phyloP scores from a whole-genome alignment of 2,888 invertebrate species.

The Polyommatus icarus region DNA sequence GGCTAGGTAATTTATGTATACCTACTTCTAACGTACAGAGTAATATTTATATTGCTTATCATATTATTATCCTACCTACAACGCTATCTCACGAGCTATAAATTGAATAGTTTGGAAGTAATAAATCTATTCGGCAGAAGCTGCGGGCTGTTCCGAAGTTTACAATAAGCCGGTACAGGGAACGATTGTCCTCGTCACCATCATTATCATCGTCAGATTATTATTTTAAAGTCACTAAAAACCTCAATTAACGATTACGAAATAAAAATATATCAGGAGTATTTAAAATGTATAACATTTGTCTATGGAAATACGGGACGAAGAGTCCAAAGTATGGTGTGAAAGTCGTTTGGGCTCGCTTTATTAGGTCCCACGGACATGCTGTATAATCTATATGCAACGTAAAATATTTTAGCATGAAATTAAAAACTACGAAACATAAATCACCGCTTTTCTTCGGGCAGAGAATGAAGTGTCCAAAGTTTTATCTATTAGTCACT shows the following conservation, averaged over 20 bases:
- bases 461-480: slow-evolving; percentile 6
- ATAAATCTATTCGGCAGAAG: slow-evolving; percentile 23
- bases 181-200: background rate
- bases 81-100: slow-evolving; percentile 1
- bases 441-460: background rate
- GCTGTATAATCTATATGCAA: background rate
- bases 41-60: too few species aligned
- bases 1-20: too few species aligned
- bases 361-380: too few species aligned
- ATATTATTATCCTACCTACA: background rate
- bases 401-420: background rate
- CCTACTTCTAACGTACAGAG: too few species aligned
- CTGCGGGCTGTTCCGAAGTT: slow-evolving; percentile 5
- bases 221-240: too few species aligned
- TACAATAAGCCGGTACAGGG: background rate
- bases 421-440: background rate
- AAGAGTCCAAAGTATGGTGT: too few species aligned
- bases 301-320: too few species aligned
- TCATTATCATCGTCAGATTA: background rate
- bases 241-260: too few species aligned
- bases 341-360: too few species aligned
- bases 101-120: slow-evolving; percentile 27
- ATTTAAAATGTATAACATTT: too few species aligned
- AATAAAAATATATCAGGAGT: too few species aligned
- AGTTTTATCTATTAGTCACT: slow-evolving; percentile 30